phyloP scores from a whole-genome alignment of 2,113 vertebrate genomes.

The Anarhynchus alexandrinus region DNA sequence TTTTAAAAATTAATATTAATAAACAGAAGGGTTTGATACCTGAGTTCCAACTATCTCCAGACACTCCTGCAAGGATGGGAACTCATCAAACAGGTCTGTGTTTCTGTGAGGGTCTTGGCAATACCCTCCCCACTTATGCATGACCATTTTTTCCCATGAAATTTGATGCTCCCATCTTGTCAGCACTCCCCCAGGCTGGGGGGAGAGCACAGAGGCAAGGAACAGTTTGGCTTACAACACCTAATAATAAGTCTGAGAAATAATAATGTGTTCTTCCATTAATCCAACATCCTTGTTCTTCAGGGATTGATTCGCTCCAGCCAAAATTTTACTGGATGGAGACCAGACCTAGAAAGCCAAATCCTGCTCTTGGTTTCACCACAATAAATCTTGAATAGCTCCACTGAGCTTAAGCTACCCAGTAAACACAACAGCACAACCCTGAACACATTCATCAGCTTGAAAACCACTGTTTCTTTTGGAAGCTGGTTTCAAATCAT shows the following conservation, averaged over 20 bases:
- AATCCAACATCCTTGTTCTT: neutral
- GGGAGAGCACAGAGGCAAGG: neutral
- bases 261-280: neutral
- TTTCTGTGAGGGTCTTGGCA: constrained; percentile 1
- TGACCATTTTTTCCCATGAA: constrained; percentile 23
- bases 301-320: constrained; percentile 4
- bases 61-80: neutral
- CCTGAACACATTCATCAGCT: neutral
- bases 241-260: constrained; percentile 21
- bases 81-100: neutral
- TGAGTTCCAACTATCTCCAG: neutral
- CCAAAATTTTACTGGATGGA: constrained; percentile 19
- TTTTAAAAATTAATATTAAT: neutral
- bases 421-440: constrained; percentile 4
- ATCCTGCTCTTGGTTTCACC: constrained; percentile 12
- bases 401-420: neutral
- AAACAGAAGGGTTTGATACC: neutral
- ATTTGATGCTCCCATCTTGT: constrained; percentile 28
- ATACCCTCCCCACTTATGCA: neutral
- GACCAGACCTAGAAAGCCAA: constrained; percentile 24
- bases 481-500: neutral
- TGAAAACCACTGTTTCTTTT: neutral
- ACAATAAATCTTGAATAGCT: constrained; percentile 25
- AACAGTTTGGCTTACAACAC: constrained; percentile 24
- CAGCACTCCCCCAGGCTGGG: neutral